Evolutionary conservation across 2,888 invertebrate species (phyloP), one percentile per base, ranked within the genome.

Genomic region (Pyrrhosoma nymphula): DNA sequence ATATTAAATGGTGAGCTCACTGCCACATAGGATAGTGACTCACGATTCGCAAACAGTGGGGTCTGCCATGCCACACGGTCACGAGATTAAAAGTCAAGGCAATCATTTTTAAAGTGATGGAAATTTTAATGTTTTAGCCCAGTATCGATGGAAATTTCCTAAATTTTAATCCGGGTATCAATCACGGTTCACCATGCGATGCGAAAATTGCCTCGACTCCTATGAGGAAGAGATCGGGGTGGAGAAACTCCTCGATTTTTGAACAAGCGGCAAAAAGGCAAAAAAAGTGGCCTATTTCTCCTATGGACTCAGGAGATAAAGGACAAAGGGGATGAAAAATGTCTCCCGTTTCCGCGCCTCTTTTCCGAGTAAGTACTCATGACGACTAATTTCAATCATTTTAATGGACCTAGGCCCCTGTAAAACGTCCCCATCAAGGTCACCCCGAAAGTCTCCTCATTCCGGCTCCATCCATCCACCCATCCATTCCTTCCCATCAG

Each of bases 371-470:
- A 82, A 82, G 82, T 82, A 82, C 82, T 82, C 35, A 82, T 26
- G 35, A 82, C 82, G 82, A 82, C 82, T 82, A 82, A 82, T 82
- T 82, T 82, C 82, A 82, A 82, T 82, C 82, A 82, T 82, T 82
- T 82, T 82, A 82, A 82, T 82, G 82, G 82, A 82, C 82, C 82
- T 20, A 35, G 35, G 35, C 82, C 16, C 16, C 26, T 82, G 82
- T 82, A 82, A 82, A 82, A 82, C 82, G 82, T 35, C 82, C 82
- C 82, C 35, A 82, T 82, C 82, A 82, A 82, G 82, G 82, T 82
- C 82, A 35, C 14, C 20, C 18, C 82, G 82, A 82, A 82, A 82
- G 82, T 35, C 82, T 82, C 16, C 82, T 82, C 82, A 82, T 82
- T 16, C 35, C 82, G 6, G 82, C 82, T 82, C 82, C 35, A 16